phyloP scores from a whole-genome alignment of 2,888 invertebrate species.

The Cephus rjabovi region DNA sequence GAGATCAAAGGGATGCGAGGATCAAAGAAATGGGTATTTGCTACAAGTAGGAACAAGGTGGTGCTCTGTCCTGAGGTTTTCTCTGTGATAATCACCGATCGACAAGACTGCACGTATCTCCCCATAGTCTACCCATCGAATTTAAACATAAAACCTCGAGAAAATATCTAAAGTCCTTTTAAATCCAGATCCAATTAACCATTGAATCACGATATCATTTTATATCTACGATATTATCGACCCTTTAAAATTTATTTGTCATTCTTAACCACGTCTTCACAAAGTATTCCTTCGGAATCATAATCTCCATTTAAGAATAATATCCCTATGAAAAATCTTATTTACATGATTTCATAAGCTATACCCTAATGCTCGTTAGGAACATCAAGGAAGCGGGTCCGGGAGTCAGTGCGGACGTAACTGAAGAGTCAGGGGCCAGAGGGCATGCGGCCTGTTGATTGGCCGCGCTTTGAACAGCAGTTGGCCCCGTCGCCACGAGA shows the following conservation, averaged over 20 bases:
- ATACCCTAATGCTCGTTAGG: not conserved
- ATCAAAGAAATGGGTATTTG: conserved; percentile 49
- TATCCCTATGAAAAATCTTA: not conserved
- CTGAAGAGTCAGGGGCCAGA: conserved; percentile 31
- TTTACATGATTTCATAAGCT: not conserved
- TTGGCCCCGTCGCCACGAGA: conserved; percentile 29
- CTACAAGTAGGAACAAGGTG: conserved; percentile 40
- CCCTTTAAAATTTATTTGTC: not conserved
- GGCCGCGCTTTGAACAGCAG: conserved; percentile 46
- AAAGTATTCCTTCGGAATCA: not conserved
- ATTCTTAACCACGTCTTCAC: not conserved
- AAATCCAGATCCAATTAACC: not conserved
- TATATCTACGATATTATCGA: not conserved
- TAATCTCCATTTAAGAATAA: not conserved
- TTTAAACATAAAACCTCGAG: not conserved
- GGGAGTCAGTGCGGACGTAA: not conserved
- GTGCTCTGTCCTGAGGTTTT: not conserved
- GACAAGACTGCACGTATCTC: conserved; percentile 10
- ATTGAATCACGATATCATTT: not conserved
- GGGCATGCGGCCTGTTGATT: conserved; percentile 48
- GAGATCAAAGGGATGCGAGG: conserved; percentile 47
- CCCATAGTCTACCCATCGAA: not conserved
- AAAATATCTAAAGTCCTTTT: not conserved
- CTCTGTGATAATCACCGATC: conserved; percentile 29
- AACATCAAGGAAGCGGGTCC: not conserved